Percentiles rank a stretch among this genome's conserved stretches.
These are phyloP conservation scores for Anneissia japonica DNA, from an alignment of 35 echinoderm and acorn worm species.

Conservation along the genomic window DNA sequence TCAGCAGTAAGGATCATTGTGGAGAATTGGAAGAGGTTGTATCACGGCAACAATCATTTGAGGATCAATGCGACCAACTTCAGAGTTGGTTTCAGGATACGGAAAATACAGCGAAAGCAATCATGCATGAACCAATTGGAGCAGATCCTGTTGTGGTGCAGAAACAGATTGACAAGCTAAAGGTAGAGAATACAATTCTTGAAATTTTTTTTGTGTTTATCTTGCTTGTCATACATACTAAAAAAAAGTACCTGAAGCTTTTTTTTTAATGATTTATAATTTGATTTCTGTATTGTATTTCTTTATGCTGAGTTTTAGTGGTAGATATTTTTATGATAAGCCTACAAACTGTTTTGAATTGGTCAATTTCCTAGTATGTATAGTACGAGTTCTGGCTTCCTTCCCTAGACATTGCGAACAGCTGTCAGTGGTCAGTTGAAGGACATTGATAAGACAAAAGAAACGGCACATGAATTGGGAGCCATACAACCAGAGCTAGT, in stretches of 20 bases:
- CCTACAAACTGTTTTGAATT: no score
- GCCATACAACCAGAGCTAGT: constrained; percentile 80
- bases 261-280: not conserved
- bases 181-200: no score
- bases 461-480: constrained; percentile 64
- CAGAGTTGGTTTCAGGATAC: constrained; percentile 73
- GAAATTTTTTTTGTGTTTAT: not conserved
- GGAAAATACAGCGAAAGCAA: constrained; percentile 48
- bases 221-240: not conserved
- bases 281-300: not conserved
- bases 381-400: not conserved
- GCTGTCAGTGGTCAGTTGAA: constrained; percentile 66
- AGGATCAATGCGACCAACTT: constrained; percentile 51
- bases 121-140: constrained; percentile 77
- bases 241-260: not conserved
- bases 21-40: constrained; percentile 52
- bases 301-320: no score
- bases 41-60: constrained; percentile 70
- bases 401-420: constrained; percentile 28
- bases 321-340: no score
- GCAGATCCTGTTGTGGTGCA: constrained; percentile 73
- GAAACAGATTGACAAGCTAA: constrained; percentile 85
- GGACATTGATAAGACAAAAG: constrained; percentile 85
- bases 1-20: constrained; percentile 52
- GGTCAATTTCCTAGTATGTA: not conserved